These are phyloP conservation scores for Dasyprocta punctata DNA, from an alignment of 2,113 vertebrate species.

Conservation along the genomic window DNA sequence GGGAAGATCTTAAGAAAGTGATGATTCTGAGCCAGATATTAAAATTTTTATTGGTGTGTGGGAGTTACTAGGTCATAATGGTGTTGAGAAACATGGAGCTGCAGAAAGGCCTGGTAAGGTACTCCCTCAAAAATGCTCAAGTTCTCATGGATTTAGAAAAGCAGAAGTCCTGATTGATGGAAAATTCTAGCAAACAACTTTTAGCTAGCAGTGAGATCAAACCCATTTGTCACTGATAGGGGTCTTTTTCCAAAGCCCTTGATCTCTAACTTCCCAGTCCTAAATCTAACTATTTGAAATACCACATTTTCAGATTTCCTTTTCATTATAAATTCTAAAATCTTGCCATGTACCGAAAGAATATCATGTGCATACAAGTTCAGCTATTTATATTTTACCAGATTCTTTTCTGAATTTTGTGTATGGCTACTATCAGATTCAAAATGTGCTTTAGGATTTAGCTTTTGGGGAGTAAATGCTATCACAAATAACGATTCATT, in stretches of 20 bases:
- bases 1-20: constrained; percentile 43
- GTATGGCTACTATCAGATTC: constrained; percentile 21
- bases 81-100: constrained; percentile 5
- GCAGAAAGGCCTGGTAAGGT: constrained; percentile 24
- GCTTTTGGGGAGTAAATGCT: background rate
- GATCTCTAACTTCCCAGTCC: constrained; percentile 51
- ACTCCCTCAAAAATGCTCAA: constrained; percentile 11
- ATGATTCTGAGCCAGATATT: constrained; percentile 37
- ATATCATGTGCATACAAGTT: constrained; percentile 7
- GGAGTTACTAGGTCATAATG: background rate
- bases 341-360: constrained; percentile 43
- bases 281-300: constrained; percentile 24
- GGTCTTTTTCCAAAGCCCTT: constrained; percentile 32
- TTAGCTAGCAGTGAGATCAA: constrained; percentile 48
- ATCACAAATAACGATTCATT: constrained; percentile 21
- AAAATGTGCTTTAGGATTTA: constrained; percentile 49
- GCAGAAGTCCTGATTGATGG: constrained; percentile 1
- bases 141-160: constrained; percentile 16
- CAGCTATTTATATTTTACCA: constrained; percentile 57
- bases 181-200: constrained; percentile 63
- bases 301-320: constrained; percentile 42
- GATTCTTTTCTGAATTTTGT: constrained; percentile 44
- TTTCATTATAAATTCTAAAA: constrained; percentile 49
- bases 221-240: background rate
- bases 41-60: constrained; percentile 21